These are phyloP conservation scores for Athene cunicularia DNA, from an alignment of 2,113 vertebrate species.

Conservation along the genomic window DNA sequence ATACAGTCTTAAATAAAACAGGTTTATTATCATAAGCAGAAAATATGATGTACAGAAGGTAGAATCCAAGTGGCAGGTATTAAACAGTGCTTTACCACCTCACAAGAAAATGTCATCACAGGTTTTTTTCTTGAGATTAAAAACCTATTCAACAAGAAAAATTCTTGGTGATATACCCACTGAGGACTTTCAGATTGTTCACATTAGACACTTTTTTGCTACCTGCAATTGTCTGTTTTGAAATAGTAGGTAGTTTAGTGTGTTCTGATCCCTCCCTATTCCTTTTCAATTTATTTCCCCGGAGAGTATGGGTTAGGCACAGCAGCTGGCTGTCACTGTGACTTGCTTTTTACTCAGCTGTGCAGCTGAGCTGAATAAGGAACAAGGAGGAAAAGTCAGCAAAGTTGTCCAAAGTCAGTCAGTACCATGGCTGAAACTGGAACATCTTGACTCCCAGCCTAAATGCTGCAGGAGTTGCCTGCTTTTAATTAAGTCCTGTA, in stretches of 20 bases:
- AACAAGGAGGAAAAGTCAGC: constrained; percentile 25
- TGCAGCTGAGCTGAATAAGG: constrained; percentile 50
- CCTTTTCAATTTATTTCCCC: constrained; percentile 43
- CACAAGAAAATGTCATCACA: background rate
- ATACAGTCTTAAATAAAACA: background rate
- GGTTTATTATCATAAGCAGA: background rate
- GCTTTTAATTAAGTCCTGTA: background rate
- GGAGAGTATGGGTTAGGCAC: background rate
- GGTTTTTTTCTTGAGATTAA: background rate
- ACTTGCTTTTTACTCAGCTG: constrained; percentile 36
- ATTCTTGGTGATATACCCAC: background rate
- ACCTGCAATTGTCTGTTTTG: background rate
- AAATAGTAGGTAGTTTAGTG: background rate
- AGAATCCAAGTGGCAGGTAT: background rate
- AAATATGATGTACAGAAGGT: background rate
- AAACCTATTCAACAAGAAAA: background rate
- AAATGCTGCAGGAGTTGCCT: background rate
- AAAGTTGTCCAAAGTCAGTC: constrained; percentile 35
- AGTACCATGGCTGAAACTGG: background rate
- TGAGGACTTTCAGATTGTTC: background rate
- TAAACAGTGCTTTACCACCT: background rate
- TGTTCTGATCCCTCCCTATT: background rate
- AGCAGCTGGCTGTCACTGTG: constrained; percentile 47
- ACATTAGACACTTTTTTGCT: background rate
- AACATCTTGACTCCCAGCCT: background rate